These are phyloP conservation scores for Microctenopoma stevenorrisi DNA, from an alignment of 2,797 vertebrate genomes.

Conservation along the genomic window DNA sequence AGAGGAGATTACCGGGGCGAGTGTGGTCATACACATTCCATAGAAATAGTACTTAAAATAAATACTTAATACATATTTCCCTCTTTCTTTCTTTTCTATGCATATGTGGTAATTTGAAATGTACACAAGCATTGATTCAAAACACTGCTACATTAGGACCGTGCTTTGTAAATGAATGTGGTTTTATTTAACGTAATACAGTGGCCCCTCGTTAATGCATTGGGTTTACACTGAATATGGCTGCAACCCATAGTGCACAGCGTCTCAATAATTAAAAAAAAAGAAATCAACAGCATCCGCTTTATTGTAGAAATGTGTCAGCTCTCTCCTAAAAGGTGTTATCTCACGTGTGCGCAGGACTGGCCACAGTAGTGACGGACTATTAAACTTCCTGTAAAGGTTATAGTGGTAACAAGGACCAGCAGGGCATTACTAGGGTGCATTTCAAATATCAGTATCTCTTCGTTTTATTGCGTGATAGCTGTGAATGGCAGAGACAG, in stretches of 20 bases:
- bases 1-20: too few species aligned
- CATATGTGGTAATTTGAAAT: too few species aligned
- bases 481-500: constrained; percentile 73
- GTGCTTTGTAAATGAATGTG: too few species aligned
- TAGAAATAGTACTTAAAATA: too few species aligned
- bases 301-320: constrained; percentile 53
- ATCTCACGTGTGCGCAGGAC: constrained; percentile 52
- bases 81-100: too few species aligned
- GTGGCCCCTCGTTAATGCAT: too few species aligned
- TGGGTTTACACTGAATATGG: neutral
- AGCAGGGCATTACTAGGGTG: constrained; percentile 59
- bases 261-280: constrained; percentile 48
- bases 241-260: constrained; percentile 17
- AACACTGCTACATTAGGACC: too few species aligned
- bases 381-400: constrained; percentile 46
- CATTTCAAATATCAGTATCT: constrained; percentile 62
- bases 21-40: too few species aligned
- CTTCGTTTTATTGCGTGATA: constrained; percentile 73
- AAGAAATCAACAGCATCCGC: constrained; percentile 44
- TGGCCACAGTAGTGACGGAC: constrained; percentile 56
- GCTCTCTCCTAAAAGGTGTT: constrained; percentile 34
- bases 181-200: too few species aligned
- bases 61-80: too few species aligned
- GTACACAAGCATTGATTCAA: too few species aligned
- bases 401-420: constrained; percentile 64